A percentile compares a stretch with the other conserved stretches of the same genome.
Evolutionary conservation across 2,113 vertebrate species (phyloP).

Genomic region (Actenoides lindsayi): DNA sequence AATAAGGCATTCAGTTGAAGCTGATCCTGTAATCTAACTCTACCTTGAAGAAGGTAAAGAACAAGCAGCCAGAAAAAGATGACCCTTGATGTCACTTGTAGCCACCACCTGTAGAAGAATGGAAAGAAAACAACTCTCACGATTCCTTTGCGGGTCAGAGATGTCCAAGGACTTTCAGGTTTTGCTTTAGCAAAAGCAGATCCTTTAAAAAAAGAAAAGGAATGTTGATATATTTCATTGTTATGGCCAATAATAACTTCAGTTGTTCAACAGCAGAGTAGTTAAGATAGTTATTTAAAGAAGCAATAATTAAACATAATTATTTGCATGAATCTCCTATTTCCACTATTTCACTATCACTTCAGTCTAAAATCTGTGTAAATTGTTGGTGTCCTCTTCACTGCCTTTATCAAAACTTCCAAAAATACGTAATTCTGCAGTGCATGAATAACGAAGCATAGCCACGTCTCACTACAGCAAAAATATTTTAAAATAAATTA

Average conservation of each 20-base stretch:
- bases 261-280: not conserved
- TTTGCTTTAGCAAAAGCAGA: constrained; percentile 99
- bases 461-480: not conserved
- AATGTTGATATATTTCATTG: not conserved
- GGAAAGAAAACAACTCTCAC: constrained; percentile 98
- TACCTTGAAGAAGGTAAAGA: constrained; percentile 97
- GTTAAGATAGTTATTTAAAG: not conserved
- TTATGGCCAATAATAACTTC: not conserved
- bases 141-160: constrained; percentile 95
- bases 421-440: not conserved
- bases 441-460: not conserved
- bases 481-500: not conserved
- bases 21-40: constrained; percentile 5
- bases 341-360: not conserved
- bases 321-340: not conserved
- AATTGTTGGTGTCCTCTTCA: not conserved
- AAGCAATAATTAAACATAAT: not conserved
- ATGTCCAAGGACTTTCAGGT: constrained; percentile 98
- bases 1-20: not conserved
- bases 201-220: constrained; percentile 74
- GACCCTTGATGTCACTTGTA: constrained; percentile 94
- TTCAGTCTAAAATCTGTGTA: not conserved
- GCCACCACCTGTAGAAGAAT: constrained; percentile 98
- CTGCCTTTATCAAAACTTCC: not conserved
- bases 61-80: constrained; percentile 93